Conservation (phyloP, 2,113 vertebrate genomes). For the Gallinago media region DNA sequence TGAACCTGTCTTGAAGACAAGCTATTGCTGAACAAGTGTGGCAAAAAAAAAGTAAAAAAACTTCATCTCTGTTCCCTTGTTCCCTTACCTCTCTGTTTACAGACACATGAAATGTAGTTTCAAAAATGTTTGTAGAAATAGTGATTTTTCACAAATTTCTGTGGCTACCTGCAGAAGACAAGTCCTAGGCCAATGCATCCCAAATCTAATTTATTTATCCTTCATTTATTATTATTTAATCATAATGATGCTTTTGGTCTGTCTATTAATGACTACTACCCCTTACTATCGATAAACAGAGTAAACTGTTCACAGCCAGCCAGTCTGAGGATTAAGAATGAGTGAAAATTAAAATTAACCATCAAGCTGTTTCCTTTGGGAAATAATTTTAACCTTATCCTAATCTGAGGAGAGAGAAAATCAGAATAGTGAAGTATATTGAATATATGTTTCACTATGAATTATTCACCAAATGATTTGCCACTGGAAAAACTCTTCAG, state of each 20-base stretch:
- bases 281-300: neutral
- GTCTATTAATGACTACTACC: neutral
- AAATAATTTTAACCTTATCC: neutral
- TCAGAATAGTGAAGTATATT: neutral
- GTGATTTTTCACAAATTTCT: neutral
- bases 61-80: neutral
- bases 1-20: neutral
- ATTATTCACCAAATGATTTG: neutral
- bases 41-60: neutral
- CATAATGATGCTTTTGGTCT: neutral
- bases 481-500: neutral
- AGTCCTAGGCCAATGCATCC: neutral
- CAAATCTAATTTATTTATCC: neutral
- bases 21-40: neutral
- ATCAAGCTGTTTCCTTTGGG: neutral
- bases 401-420: neutral
- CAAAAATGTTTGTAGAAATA: neutral
- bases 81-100: neutral
- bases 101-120: neutral
- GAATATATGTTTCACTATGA: neutral
- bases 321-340: neutral
- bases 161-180: neutral
- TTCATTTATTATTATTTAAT: neutral
- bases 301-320: neutral
- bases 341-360: neutral